Evolutionary conservation across 1,140 invertebrate genomes (phyloP).

Genomic region (Ceratina australensis): DNA sequence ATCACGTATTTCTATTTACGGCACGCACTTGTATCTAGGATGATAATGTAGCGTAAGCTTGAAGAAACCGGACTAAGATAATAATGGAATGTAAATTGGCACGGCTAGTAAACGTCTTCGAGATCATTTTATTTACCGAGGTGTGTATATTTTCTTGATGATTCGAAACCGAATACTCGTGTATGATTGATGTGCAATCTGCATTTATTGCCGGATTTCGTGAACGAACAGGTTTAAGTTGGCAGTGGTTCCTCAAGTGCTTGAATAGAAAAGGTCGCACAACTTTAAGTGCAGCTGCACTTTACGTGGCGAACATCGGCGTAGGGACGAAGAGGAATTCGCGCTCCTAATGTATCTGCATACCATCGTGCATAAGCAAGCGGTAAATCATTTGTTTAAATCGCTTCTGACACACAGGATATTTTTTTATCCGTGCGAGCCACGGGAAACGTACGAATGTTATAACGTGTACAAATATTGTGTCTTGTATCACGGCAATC

Average conservation of each 20-base stretch:
- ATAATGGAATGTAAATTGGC: slow-evolving; percentile 12
- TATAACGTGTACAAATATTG: too few species aligned
- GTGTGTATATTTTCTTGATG: not conserved
- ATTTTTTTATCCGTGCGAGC: slow-evolving; percentile 6
- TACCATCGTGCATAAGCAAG: slow-evolving; percentile 24
- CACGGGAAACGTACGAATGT: not conserved
- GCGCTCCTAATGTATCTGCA: slow-evolving; percentile 32
- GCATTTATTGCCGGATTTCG: not conserved
- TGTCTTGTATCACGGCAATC: not conserved
- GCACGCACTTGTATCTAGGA: slow-evolving; percentile 9
- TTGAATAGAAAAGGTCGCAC: slow-evolving; percentile 52
- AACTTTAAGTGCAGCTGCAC: slow-evolving; percentile 55
- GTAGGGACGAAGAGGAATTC: slow-evolving; percentile 38
- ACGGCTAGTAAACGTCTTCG: not conserved
- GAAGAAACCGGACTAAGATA: slow-evolving; percentile 3
- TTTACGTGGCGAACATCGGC: slow-evolving; percentile 22
- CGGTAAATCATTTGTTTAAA: not conserved
- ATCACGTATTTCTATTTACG: slow-evolving; percentile 26
- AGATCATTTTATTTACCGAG: not conserved
- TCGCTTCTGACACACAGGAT: not conserved
- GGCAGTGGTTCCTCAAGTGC: slow-evolving; percentile 22
- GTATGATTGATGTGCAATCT: not conserved
- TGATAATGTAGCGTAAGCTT: not conserved
- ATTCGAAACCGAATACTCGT: not conserved
- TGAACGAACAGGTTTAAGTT: slow-evolving; percentile 41